A percentile compares a stretch with the other conserved stretches of the same genome.
These are phyloP conservation scores for Venustaconcha ellipsiformis DNA, from an alignment of 1,140 invertebrate species.

Conservation along the genomic window DNA sequence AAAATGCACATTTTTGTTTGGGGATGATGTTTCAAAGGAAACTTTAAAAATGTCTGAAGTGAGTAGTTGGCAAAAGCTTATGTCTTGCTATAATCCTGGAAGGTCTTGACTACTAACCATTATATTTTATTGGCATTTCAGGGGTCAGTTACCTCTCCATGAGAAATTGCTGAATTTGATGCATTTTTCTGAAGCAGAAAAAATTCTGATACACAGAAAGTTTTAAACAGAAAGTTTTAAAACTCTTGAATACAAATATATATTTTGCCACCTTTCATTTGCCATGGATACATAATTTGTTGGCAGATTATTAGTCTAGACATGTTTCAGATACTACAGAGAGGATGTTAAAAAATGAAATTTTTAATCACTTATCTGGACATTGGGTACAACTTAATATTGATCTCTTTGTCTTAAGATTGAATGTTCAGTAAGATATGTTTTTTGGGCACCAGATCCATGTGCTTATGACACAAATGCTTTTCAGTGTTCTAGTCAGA, in stretches of 20 bases:
- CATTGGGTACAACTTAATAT: constrained; percentile 7
- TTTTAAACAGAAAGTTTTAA: too few species aligned
- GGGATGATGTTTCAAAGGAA: too few species aligned
- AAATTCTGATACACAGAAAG: too few species aligned
- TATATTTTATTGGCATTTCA: too few species aligned
- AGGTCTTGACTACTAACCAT: too few species aligned
- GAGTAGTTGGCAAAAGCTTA: too few species aligned
- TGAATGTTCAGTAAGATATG: not conserved
- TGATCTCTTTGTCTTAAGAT: not conserved
- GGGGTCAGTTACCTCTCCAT: too few species aligned
- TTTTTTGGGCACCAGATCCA: not conserved
- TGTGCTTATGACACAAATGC: not conserved
- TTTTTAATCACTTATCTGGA: constrained; percentile 8
- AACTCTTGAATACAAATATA: not conserved
- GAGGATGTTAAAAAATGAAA: constrained; percentile 8
- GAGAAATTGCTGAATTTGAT: too few species aligned
- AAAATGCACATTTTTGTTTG: too few species aligned
- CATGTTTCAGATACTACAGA: constrained; percentile 20
- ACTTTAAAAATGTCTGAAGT: too few species aligned
- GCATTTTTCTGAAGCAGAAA: too few species aligned
- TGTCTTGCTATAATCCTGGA: too few species aligned
- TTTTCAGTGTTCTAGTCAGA: not conserved
- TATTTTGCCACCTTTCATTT: not conserved
- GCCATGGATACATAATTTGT: not conserved
- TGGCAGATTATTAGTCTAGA: not conserved